A percentile compares a stretch with the other conserved stretches of the same genome.
phyloP scores from a whole-genome alignment of 92 coral and sea anemone genomes.

The Palythoa heliodiscus region DNA sequence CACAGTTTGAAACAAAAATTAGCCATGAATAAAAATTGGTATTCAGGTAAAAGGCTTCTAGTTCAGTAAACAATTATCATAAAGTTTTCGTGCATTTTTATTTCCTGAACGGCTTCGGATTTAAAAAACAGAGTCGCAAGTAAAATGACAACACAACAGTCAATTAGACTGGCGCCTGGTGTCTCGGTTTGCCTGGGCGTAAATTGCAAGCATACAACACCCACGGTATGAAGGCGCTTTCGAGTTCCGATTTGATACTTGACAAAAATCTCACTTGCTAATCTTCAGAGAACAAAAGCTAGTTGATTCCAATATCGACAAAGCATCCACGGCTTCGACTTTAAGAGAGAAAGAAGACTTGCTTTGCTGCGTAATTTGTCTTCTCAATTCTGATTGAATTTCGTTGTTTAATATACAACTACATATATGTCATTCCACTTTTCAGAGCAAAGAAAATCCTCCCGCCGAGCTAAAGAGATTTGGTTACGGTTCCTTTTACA shows the following conservation, averaged over 20 bases:
- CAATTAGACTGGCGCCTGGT: background rate
- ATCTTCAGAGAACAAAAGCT: too few relatives aligned
- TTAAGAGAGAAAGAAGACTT: background rate
- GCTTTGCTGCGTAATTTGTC: background rate
- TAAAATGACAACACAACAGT: background rate
- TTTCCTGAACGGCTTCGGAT: background rate
- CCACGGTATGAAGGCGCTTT: background rate
- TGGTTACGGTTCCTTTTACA: background rate
- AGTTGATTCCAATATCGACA: background rate
- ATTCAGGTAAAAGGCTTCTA: background rate
- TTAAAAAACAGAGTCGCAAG: constrained; percentile 1
- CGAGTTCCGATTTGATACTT: background rate
- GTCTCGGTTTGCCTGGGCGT: constrained; percentile 1
- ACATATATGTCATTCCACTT: constrained; percentile 2
- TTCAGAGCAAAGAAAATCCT: constrained; percentile 11
- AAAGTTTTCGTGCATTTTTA: background rate
- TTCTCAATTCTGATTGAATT: too few relatives aligned
- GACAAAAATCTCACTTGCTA: too few relatives aligned
- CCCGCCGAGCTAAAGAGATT: background rate
- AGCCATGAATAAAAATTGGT: background rate
- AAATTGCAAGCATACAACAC: constrained; percentile 22
- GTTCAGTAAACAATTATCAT: background rate
- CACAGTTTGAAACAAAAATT: background rate
- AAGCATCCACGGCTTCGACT: background rate
- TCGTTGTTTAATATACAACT: background rate